Percentiles rank a stretch among this genome's conserved stretches.
Evolutionary conservation across 2,113 vertebrate genomes (phyloP).

Genomic region (Dasypus novemcinctus): DNA sequence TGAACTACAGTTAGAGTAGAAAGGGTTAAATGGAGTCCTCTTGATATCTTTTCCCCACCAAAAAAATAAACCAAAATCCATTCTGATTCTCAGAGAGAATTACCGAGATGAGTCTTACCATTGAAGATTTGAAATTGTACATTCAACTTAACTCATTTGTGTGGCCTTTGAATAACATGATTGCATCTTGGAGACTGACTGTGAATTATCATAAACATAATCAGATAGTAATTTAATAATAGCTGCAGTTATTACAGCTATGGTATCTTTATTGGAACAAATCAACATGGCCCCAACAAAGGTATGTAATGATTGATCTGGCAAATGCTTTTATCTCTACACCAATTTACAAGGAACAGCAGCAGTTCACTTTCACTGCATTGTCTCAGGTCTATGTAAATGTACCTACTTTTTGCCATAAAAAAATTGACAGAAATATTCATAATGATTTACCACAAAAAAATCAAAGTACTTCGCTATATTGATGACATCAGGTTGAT

Average conservation of each 20-base stretch:
- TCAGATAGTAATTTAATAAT: slow-evolving; percentile 57
- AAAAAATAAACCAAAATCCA: slow-evolving; percentile 23
- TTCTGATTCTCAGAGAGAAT: slow-evolving; percentile 31
- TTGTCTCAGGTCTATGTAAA: background rate
- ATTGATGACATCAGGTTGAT: background rate
- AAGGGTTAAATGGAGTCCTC: background rate
- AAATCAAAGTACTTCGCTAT: background rate
- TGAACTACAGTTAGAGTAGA: background rate
- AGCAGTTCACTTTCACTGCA: slow-evolving; percentile 26
- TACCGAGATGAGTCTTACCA: background rate
- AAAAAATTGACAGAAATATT: background rate
- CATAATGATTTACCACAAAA: background rate
- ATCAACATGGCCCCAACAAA: slow-evolving; percentile 45
- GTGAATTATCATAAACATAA: slow-evolving; percentile 48
- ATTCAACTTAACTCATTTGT: slow-evolving; percentile 37
- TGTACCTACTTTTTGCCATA: background rate
- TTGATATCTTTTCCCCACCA: background rate
- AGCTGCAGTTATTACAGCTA: slow-evolving; percentile 46
- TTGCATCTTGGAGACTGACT: background rate
- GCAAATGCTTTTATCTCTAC: slow-evolving; percentile 46
- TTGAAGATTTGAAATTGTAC: slow-evolving; percentile 19
- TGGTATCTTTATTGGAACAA: slow-evolving; percentile 54
- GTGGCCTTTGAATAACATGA: background rate
- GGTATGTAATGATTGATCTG: slow-evolving; percentile 26
- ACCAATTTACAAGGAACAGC: slow-evolving; percentile 10